phyloP scores from a whole-genome alignment of 2,113 vertebrate species.

The Polypterus senegalus region DNA sequence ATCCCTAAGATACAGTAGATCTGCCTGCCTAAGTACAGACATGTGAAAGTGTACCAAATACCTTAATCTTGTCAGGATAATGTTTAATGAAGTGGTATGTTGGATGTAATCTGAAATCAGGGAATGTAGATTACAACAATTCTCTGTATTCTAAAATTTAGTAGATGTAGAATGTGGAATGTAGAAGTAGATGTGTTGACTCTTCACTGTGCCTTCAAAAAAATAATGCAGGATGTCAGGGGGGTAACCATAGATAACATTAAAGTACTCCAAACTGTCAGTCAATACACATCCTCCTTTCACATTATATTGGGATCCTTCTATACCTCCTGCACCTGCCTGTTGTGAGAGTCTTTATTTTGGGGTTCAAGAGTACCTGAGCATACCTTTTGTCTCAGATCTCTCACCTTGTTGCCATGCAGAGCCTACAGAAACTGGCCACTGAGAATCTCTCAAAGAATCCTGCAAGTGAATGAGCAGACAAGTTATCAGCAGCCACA shows the following conservation, averaged over 20 bases:
- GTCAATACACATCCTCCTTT: slow-evolving; percentile 4
- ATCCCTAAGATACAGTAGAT: too few species aligned
- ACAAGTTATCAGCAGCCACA: slow-evolving; percentile 7
- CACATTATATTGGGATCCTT: slow-evolving; percentile 1
- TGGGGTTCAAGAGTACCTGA: background rate
- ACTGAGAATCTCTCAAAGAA: slow-evolving; percentile 9
- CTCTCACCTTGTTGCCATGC: background rate
- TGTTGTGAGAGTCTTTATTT: slow-evolving; percentile 2
- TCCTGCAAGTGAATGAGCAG: slow-evolving; percentile 7
- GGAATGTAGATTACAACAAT: background rate
- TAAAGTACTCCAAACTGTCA: slow-evolving; percentile 7
- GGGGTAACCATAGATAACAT: slow-evolving; percentile 6
- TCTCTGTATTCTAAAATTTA: background rate
- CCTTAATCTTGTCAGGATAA: background rate
- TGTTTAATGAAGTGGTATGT: slow-evolving; percentile 2
- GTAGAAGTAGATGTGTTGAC: slow-evolving; percentile 3
- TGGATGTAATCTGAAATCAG: background rate
- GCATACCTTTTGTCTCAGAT: slow-evolving; percentile 3
- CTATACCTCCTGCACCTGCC: slow-evolving; percentile 12
- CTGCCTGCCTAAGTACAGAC: background rate
- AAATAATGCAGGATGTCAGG: slow-evolving; percentile 6
- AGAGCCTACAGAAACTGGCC: background rate
- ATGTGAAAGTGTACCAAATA: background rate
- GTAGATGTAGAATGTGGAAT: too few species aligned
- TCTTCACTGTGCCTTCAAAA: slow-evolving; percentile 10